Percentiles rank a stretch among this genome's conserved stretches.
These are phyloP conservation scores for Cryptocheilus praepositus DNA, from an alignment of 2,888 invertebrate genomes.

Conservation along the genomic window DNA sequence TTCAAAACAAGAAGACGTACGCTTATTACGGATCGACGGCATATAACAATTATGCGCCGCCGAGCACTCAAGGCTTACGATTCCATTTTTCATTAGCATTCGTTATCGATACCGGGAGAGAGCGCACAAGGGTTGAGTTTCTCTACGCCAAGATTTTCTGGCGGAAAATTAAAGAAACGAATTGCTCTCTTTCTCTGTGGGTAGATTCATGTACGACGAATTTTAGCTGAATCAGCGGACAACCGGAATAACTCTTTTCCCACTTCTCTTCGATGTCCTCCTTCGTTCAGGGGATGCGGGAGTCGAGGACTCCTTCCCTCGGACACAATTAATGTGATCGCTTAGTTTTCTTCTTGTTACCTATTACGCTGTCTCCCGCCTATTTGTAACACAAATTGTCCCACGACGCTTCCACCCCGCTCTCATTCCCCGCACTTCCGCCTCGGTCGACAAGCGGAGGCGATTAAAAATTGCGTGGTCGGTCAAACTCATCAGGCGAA, in stretches of 20 bases:
- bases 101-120: too few species aligned
- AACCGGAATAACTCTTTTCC: conserved; percentile 56
- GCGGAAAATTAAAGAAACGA: conserved; percentile 11
- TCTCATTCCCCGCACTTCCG: too few species aligned
- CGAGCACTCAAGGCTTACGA: too few species aligned
- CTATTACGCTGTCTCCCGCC: conserved; percentile 52
- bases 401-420: conserved; percentile 2
- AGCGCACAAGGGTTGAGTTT: too few species aligned
- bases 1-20: too few species aligned
- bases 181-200: conserved; percentile 22
- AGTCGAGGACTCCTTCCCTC: conserved; percentile 33
- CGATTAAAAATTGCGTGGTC: conserved; percentile 52
- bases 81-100: neutral
- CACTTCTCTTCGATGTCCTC: conserved; percentile 12
- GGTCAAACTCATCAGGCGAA: conserved; percentile 27
- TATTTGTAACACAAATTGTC: conserved; percentile 61
- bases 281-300: conserved; percentile 9
- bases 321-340: conserved; percentile 63
- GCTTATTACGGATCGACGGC: too few species aligned
- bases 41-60: too few species aligned
- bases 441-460: conserved; percentile 19
- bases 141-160: neutral
- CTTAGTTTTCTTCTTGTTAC: conserved; percentile 65
- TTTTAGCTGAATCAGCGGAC: conserved; percentile 58
- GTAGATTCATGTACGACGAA: conserved; percentile 17